A percentile compares a stretch with the other conserved stretches of the same genome.
Conservation (phyloP, 2,888 invertebrate genomes). For the Cloeon dipterum region DNA sequence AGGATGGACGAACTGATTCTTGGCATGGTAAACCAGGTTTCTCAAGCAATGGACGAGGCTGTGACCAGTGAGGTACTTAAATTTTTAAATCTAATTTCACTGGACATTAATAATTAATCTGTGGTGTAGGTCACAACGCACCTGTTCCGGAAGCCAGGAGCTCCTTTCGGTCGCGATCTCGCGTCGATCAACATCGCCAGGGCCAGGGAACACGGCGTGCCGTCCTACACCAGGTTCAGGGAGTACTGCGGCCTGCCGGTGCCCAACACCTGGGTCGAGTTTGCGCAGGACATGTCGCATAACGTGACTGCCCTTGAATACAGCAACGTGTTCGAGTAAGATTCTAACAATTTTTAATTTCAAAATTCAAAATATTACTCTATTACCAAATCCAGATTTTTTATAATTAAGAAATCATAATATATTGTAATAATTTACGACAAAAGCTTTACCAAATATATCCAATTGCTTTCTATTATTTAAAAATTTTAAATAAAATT, state of each 20-base stretch:
- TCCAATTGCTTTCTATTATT: no score
- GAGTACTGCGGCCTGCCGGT: conserved; percentile 15
- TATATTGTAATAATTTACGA: no score
- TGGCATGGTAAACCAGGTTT: conserved; percentile 21
- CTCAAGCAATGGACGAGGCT: conserved; percentile 21
- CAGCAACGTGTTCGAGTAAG: conserved; percentile 15
- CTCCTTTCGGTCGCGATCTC: conserved; percentile 22
- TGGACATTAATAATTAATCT: conserved; percentile 4
- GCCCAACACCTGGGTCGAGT: conserved; percentile 14
- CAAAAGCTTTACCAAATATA: no score
- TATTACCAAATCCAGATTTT: no score
- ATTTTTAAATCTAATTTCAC: not conserved
- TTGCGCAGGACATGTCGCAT: conserved; percentile 12
- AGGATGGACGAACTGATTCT: conserved; percentile 21
- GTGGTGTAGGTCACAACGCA: conserved; percentile 22
- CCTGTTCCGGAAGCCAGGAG: conserved; percentile 25
- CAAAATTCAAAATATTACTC: no score
- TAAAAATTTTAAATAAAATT: no score
- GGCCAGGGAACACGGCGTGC: conserved; percentile 23
- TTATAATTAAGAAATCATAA: no score
- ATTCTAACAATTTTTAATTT: not conserved
- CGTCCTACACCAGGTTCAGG: conserved; percentile 18
- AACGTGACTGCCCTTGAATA: conserved; percentile 16
- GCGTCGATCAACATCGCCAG: conserved; percentile 23
- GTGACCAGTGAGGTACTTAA: conserved; percentile 18